Evolutionary conservation across 2,797 vertebrate species (phyloP), one percentile per base, ranked within the genome.

Genomic region (Menidia menidia): DNA sequence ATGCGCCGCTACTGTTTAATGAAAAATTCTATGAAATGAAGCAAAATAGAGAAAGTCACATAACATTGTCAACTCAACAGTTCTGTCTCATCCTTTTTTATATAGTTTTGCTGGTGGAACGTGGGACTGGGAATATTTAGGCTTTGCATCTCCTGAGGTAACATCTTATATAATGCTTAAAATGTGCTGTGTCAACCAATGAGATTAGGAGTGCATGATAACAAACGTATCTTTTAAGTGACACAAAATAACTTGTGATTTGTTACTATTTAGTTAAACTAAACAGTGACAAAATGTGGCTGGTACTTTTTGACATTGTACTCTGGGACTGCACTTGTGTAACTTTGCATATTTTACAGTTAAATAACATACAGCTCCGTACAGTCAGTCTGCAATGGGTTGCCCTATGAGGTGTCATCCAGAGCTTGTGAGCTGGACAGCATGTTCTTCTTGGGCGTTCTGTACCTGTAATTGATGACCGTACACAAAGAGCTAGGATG

Each of bases 91-190:
- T 81, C 35, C 62, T 30, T 79, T 78, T 5, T 75, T 85, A 42
- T 25, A 71, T 91, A 99, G 98, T 93, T 99, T 99, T 93, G 96
- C 97, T 88, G 98, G 98, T 75, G 97, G 97, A 92, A 97, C 98
- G 0, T 99, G 98, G 98, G 97, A 99, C 94, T 99, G 98, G 98
- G 98, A 99, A 75, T 99, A 98, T 94, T 95, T 99, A 88, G 98
- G 98, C 92, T 99, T 99, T 89, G 96, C 97, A 84, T 99, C 98
- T 71, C 97, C 98, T 0, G 98, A 99, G 98, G 98, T 99, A 97
- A 93, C 0, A 3, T 6, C 8, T 59, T 58, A 11, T 61, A 7
- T 39, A 7, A 39, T 64, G 52, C 14, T 58, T 73, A 35, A 76
- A 77, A 77, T 57, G 4, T 75, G 41, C 7, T 53, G 3, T 18